Conservation (phyloP, 2,888 invertebrate species). For the Aspidapion aeneum region DNA sequence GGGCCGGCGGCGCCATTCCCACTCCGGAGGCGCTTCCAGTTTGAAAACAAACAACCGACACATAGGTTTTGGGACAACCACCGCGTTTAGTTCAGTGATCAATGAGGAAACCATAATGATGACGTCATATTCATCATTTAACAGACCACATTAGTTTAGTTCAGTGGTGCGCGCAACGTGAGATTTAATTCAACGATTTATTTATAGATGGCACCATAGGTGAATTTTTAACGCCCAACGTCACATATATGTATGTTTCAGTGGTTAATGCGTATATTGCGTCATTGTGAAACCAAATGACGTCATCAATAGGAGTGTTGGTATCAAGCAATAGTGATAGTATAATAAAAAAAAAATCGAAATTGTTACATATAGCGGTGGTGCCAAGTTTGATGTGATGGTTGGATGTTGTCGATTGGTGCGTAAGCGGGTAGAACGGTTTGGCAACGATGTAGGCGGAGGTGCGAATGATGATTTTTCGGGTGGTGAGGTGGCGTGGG, state of each 20-base stretch:
- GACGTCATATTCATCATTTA: background rate
- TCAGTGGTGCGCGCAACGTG: background rate
- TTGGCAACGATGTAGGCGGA: slow-evolving; percentile 3
- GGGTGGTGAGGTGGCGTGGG: slow-evolving; percentile 11
- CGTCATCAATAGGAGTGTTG: no score
- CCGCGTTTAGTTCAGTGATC: slow-evolving; percentile 2
- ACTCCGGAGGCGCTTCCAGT: slow-evolving; percentile 52
- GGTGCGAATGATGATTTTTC: slow-evolving; percentile 7
- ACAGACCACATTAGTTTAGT: slow-evolving; percentile 11
- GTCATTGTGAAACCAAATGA: no score
- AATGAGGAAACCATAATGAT: background rate
- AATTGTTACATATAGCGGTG: no score
- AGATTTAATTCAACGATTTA: no score
- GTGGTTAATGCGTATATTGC: no score
- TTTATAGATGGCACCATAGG: no score
- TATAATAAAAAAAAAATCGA: no score
- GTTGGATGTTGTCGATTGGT: slow-evolving; percentile 3
- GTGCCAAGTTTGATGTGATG: slow-evolving; percentile 10
- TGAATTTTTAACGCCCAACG: no score
- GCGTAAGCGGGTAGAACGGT: slow-evolving; percentile 4
- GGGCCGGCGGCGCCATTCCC: slow-evolving; percentile 56
- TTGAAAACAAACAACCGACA: slow-evolving; percentile 47
- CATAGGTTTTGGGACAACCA: slow-evolving; percentile 41
- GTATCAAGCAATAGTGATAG: no score
- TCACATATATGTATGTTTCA: no score